Conservation (phyloP, 2,113 vertebrate genomes). For the Misgurnus anguillicaudatus region DNA sequence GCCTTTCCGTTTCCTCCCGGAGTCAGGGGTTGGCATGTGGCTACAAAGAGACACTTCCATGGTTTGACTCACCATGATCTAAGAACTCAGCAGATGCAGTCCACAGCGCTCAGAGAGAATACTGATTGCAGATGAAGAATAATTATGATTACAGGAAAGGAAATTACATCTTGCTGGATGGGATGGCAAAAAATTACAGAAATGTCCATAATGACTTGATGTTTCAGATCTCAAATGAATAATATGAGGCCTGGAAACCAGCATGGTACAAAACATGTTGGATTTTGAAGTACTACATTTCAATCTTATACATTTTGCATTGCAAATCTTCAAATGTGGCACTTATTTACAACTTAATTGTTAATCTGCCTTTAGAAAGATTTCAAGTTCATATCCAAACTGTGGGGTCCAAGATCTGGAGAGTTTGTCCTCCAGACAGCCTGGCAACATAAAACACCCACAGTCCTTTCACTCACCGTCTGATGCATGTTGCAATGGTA, state of each 20-base stretch:
- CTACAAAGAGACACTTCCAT: slow-evolving; percentile 22
- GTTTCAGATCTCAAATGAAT: background rate
- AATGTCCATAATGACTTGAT: background rate
- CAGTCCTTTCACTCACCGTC: background rate
- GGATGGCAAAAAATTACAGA: background rate
- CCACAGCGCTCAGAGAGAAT: slow-evolving; percentile 1
- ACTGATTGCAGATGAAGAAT: slow-evolving; percentile 32
- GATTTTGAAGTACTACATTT: no score
- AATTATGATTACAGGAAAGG: slow-evolving; percentile 9
- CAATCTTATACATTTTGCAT: no score
- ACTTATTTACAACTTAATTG: background rate
- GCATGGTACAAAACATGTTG: no score
- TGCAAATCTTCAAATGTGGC: no score
- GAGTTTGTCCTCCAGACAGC: background rate
- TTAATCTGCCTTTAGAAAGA: background rate
- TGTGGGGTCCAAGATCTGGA: background rate
- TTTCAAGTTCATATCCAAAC: background rate
- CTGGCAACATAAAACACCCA: background rate
- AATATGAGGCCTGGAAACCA: background rate
- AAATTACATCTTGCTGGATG: background rate
- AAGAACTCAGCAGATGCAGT: slow-evolving; percentile 40
- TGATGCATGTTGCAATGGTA: background rate
- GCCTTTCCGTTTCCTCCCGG: slow-evolving; percentile 30
- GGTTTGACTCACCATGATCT: slow-evolving; percentile 31
- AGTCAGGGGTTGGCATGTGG: slow-evolving; percentile 26